Percentiles rank a stretch among this genome's conserved stretches.
phyloP scores from a whole-genome alignment of 2,113 vertebrate species.

The Girardinichthys multiradiatus region DNA sequence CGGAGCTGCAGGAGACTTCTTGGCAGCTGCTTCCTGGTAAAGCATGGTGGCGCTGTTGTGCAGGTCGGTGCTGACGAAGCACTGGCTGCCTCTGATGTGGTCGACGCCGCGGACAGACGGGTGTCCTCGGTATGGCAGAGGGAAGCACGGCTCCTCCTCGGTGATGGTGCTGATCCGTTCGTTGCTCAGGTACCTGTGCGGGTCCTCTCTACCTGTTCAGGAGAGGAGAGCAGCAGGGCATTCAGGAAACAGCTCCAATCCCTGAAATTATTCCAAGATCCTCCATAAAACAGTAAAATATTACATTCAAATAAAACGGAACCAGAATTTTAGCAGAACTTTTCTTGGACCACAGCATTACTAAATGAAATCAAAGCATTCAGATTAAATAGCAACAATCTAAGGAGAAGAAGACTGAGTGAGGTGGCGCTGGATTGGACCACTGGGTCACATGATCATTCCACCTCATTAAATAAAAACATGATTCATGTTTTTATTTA shows the following conservation, averaged over 20 bases:
- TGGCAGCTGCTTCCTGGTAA: conserved; percentile 85
- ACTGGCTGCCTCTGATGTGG: conserved; percentile 89
- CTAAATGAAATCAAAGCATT: too few relatives aligned
- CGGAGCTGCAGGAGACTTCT: conserved; percentile 69
- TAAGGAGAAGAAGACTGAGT: too few relatives aligned
- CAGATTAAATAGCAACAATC: too few relatives aligned
- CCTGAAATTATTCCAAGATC: too few relatives aligned
- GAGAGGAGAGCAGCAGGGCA: background rate
- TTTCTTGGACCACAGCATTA: too few relatives aligned
- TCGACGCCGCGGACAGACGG: conserved; percentile 87
- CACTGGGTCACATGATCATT: too few relatives aligned
- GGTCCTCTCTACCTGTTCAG: conserved; percentile 80
- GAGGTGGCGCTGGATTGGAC: too few relatives aligned
- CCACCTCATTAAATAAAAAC: too few relatives aligned
- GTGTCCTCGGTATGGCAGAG: conserved; percentile 76
- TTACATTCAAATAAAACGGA: too few relatives aligned
- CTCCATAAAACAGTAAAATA: too few relatives aligned
- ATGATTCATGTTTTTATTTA: too few relatives aligned
- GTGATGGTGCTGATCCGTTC: conserved; percentile 90
- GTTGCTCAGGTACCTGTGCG: conserved; percentile 92
- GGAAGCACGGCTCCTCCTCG: conserved; percentile 83
- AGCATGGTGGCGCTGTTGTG: conserved; percentile 91
- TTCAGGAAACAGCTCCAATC: background rate
- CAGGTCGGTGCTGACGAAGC: conserved; percentile 85
- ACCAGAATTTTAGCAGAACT: too few relatives aligned